phyloP scores from a whole-genome alignment of 2,113 vertebrate genomes.

The Mystacornis crossleyi region DNA sequence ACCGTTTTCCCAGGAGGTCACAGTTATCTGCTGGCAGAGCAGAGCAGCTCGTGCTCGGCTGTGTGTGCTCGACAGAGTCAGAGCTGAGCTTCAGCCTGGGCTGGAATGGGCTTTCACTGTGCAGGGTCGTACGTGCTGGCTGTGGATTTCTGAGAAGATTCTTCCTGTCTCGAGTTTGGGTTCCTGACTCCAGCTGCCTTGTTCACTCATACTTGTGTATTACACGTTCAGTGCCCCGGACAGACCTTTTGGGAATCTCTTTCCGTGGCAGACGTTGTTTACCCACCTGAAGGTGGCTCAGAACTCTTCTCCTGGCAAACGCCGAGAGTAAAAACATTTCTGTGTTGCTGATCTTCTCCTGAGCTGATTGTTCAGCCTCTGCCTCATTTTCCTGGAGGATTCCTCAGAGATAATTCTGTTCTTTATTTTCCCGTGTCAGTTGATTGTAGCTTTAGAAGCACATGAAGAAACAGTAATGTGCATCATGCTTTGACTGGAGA shows the following conservation, averaged over 20 bases:
- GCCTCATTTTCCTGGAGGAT: background rate
- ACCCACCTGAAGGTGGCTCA: background rate
- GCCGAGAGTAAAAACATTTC: background rate
- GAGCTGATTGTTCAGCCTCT: background rate
- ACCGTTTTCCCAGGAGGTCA: background rate
- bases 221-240: fast-evolving
- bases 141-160: background rate
- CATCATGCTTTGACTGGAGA: background rate
- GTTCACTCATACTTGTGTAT: background rate
- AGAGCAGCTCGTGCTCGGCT: background rate
- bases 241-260: background rate
- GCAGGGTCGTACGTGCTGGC: background rate
- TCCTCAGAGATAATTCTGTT: background rate
- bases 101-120: background rate
- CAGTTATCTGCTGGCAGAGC: background rate
- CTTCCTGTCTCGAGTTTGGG: background rate
- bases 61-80: background rate
- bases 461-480: background rate
- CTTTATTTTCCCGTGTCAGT: background rate
- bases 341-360: background rate
- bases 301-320: background rate
- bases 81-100: background rate
- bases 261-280: background rate
- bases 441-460: background rate
- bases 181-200: background rate